Evolutionary conservation across 2,888 invertebrate species (phyloP).

Genomic region (Cephus nigrinus): DNA sequence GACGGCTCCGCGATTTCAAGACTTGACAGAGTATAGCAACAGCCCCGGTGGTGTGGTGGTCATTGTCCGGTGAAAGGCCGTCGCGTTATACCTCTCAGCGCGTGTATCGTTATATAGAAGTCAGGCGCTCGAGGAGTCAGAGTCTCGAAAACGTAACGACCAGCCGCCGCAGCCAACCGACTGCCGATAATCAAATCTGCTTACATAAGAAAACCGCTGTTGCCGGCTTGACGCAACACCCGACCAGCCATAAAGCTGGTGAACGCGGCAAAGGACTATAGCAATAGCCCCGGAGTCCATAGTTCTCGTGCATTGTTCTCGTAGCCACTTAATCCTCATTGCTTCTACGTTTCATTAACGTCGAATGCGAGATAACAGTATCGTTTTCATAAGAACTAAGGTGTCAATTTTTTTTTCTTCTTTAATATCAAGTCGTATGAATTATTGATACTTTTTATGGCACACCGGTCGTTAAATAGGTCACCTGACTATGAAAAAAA

Average conservation of each 20-base stretch:
- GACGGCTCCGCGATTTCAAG: too few species aligned
- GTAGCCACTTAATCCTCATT: too few species aligned
- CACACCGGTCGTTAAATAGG: too few species aligned
- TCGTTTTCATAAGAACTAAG: slow-evolving; percentile 32
- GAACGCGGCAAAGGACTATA: too few species aligned
- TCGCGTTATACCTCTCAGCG: not conserved
- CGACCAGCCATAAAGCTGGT: too few species aligned
- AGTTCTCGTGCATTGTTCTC: too few species aligned
- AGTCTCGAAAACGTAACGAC: slow-evolving; percentile 6
- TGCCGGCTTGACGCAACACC: not conserved
- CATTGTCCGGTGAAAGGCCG: slow-evolving; percentile 21
- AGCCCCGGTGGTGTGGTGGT: slow-evolving; percentile 2
- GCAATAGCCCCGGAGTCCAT: too few species aligned
- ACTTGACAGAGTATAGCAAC: too few species aligned
- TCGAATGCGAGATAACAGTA: slow-evolving; percentile 15
- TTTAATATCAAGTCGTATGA: too few species aligned
- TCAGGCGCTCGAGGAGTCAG: not conserved
- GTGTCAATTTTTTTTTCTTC: not conserved
- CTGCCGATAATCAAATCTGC: slow-evolving; percentile 45
- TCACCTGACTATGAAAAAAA: too few species aligned
- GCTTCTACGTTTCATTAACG: too few species aligned
- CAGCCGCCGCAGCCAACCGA: not conserved
- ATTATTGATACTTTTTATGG: too few species aligned
- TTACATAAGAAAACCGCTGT: slow-evolving; percentile 36
- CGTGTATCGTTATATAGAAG: not conserved